Conservation (phyloP, 2,888 invertebrate genomes). For the Mythimna pallens region DNA sequence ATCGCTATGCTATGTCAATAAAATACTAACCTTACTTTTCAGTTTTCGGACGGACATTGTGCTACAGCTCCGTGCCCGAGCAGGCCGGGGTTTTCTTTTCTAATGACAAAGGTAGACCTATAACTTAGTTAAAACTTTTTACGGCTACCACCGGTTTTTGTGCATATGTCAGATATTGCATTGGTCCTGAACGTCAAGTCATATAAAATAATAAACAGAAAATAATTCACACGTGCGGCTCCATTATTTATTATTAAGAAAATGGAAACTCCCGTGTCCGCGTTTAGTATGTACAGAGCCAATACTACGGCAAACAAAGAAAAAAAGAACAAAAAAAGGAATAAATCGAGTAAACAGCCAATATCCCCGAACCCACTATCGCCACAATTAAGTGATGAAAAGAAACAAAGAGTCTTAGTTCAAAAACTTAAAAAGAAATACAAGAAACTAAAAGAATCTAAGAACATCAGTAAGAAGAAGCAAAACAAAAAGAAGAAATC, state of each 20-base stretch:
- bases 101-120: background rate
- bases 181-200: background rate
- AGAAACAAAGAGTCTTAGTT: conserved; percentile 69
- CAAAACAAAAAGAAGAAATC: conserved; percentile 78
- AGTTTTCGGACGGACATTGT: background rate
- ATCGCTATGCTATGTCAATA: background rate
- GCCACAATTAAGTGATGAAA: conserved; percentile 65
- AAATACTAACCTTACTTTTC: conserved; percentile 30
- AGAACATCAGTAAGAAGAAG: conserved; percentile 77
- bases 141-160: background rate
- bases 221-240: conserved; percentile 39
- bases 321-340: conserved; percentile 72
- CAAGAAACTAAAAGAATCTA: conserved; percentile 73
- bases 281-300: conserved; percentile 83
- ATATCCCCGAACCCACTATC: conserved; percentile 51
- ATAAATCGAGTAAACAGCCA: conserved; percentile 54
- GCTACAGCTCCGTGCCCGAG: no score
- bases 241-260: conserved; percentile 20
- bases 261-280: conserved; percentile 84
- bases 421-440: conserved; percentile 77
- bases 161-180: background rate
- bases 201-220: background rate
- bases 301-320: conserved; percentile 73
- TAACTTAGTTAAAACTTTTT: background rate
- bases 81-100: background rate